A percentile compares a stretch with the other conserved stretches of the same genome.
Conservation (phyloP, 2,888 invertebrate genomes). For the Rhagophthalmus giganteus region DNA sequence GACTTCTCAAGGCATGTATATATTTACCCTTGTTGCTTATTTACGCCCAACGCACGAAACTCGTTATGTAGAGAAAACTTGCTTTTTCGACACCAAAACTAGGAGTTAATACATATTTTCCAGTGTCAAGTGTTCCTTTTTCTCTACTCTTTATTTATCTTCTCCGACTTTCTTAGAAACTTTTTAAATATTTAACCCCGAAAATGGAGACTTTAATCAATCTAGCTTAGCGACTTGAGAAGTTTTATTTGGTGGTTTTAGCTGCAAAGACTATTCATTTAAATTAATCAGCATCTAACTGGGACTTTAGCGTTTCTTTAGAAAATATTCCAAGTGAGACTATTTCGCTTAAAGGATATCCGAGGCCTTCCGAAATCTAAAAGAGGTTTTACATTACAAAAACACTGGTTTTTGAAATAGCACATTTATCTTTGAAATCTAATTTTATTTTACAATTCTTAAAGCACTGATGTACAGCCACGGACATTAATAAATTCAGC, state of each 20-base stretch:
- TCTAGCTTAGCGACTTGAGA: conserved; percentile 24
- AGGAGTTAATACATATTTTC: conserved; percentile 21
- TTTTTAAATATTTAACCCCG: conserved; percentile 23
- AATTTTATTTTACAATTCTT: neutral
- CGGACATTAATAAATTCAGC: no score
- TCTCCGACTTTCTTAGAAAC: conserved; percentile 4
- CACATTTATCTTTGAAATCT: conserved; percentile 11
- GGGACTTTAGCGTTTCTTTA: conserved; percentile 13
- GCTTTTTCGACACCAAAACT: conserved; percentile 25
- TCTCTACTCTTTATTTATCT: neutral
- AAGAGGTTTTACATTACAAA: conserved; percentile 13
- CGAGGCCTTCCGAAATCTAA: conserved; percentile 9
- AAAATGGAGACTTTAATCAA: conserved; percentile 29
- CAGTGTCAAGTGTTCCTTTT: conserved; percentile 3
- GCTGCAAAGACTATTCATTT: conserved; percentile 22
- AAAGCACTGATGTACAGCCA: no score
- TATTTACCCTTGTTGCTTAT: conserved; percentile 38
- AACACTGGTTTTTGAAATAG: conserved; percentile 7
- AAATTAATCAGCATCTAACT: conserved; percentile 22
- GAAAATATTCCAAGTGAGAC: conserved; percentile 13
- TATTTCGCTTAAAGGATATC: conserved; percentile 15
- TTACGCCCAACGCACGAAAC: conserved; percentile 48
- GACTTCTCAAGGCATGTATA: conserved; percentile 35
- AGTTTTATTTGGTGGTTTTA: conserved; percentile 28
- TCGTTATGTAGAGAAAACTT: conserved; percentile 42